A percentile compares a stretch with the other conserved stretches of the same genome.
phyloP scores from a whole-genome alignment of 2,797 vertebrate genomes.

The Astyanax mexicanus region DNA sequence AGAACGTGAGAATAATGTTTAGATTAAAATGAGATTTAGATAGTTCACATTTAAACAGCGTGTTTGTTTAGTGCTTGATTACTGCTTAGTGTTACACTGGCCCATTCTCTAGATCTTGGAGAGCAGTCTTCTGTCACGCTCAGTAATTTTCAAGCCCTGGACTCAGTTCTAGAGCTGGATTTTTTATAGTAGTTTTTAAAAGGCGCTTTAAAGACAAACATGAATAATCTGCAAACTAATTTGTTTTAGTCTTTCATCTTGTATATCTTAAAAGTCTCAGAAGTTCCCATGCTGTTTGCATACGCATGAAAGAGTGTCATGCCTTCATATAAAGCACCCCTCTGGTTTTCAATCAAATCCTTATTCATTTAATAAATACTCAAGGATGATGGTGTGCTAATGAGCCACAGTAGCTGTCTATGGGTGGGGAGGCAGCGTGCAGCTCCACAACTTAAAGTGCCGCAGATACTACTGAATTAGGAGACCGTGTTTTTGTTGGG shows the following conservation, averaged over 20 bases:
- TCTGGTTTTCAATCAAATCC: constrained; percentile 39
- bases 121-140: not conserved
- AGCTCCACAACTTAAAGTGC: constrained; percentile 5
- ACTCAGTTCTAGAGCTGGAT: not conserved
- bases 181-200: constrained; percentile 1
- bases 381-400: constrained; percentile 21
- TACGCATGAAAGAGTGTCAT: constrained; percentile 8
- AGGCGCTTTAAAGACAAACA: constrained; percentile 1
- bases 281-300: constrained; percentile 13
- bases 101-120: not conserved
- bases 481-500: constrained; percentile 35
- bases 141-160: not conserved
- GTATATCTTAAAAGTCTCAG: constrained; percentile 23
- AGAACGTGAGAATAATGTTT: not conserved
- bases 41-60: not conserved
- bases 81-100: not conserved
- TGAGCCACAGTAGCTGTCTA: constrained; percentile 39
- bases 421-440: constrained; percentile 15
- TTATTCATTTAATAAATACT: constrained; percentile 44
- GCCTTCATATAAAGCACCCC: constrained; percentile 22
- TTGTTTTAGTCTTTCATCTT: constrained; percentile 27
- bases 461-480: constrained; percentile 22
- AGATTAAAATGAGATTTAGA: not conserved
- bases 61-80: not conserved
- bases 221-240: not conserved